Conservation (phyloP, 2,113 vertebrate genomes). For the Meles meles region DNA sequence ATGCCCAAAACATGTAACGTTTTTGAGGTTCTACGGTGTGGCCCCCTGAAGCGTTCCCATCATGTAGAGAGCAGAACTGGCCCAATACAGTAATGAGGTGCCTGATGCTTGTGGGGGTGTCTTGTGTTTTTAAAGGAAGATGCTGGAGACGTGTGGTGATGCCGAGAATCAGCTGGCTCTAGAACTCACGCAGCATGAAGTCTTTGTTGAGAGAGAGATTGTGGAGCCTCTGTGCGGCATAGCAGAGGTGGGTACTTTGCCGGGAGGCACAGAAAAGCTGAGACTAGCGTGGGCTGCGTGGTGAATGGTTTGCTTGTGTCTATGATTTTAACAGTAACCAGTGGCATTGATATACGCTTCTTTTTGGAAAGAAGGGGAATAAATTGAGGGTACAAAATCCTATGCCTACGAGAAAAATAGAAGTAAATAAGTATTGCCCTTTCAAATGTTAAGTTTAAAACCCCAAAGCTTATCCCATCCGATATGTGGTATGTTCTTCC, state of each 20-base stretch:
- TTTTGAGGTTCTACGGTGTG: background rate
- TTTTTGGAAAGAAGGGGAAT: background rate
- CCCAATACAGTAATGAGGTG: rapidly evolving
- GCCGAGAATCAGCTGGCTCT: constrained; percentile 94
- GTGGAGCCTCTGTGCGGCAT: constrained; percentile 91
- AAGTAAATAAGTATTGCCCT: background rate
- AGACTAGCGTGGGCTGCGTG: rapidly evolving
- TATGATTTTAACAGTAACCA: background rate
- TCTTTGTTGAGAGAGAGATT: constrained; percentile 95
- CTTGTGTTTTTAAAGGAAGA: constrained; percentile 87
- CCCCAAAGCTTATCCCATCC: too few relatives aligned
- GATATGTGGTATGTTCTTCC: background rate
- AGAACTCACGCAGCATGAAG: constrained; percentile 93
- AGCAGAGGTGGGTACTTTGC: constrained; percentile 87
- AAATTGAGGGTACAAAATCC: background rate
- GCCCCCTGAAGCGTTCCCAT: too few relatives aligned
- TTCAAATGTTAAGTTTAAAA: background rate
- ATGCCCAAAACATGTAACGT: rapidly evolving
- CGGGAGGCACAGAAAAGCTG: rapidly evolving
- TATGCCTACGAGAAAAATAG: background rate
- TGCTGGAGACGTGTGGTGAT: constrained; percentile 96
- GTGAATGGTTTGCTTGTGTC: background rate
- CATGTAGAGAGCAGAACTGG: background rate
- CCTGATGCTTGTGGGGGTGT: background rate
- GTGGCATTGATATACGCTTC: background rate